Evolutionary conservation across 2,888 invertebrate species (phyloP), one percentile per base, ranked within the genome.

Genomic region (Apotomis capreana): DNA sequence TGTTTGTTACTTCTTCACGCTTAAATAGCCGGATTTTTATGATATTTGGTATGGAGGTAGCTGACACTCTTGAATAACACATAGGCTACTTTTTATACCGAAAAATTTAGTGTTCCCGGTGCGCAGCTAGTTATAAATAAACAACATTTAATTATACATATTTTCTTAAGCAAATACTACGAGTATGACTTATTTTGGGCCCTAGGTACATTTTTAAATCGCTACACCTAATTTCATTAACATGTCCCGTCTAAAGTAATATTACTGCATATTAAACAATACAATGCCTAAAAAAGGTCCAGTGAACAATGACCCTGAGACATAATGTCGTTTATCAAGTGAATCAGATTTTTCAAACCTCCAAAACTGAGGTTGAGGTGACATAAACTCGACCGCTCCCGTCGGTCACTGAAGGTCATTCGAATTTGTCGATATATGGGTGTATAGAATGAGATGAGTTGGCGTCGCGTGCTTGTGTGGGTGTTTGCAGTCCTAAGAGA

Each of bases 241-340:
- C 13, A 40, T 15, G n/a, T 10, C 5, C 44, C 44, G 9, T 12
- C 8, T 26, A 40, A 26, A n/a, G 44, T 46, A 26, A 12, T n/a
- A 26, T 26, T 62, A 62, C 40, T 26, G 40, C n/a, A 37, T n/a
- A n/a, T 65, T 46, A 55, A 57, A 65, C 55, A 65, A 65, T 65
- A 57, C 65, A 57, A 15, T 65, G 9, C 81, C 80, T 82, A 81
- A 83, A 83, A 83, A 76, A 76, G 79, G 69, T 70, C 74, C 75
- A 80, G 76, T 70, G 75, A 77, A 68, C 74, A 80, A 77, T 78
- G 65, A 81, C 78, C 76, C 81, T 78, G 78, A 78, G 76, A 51
- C 62, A 52, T 64, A 55, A 64, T 55, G 65, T 57, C 55, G 13
- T 65, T 65, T 65, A 55, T 65, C 65, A 65, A 65, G 65, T 65